Percentiles rank a stretch among this genome's conserved stretches.
phyloP scores from a whole-genome alignment of 2,797 vertebrate species.

The Ibycter americanus region DNA sequence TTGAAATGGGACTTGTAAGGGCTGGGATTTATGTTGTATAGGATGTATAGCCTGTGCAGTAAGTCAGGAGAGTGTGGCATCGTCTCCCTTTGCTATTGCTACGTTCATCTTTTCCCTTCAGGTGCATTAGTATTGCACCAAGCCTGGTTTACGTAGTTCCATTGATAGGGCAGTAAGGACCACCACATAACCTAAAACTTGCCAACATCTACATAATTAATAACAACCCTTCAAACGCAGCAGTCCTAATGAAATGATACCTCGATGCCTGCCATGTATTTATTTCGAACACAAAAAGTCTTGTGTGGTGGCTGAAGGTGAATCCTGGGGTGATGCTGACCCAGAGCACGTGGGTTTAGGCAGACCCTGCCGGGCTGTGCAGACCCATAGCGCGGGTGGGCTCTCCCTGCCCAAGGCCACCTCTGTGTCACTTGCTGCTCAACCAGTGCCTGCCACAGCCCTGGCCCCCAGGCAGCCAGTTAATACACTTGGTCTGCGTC shows the following conservation, averaged over 20 bases:
- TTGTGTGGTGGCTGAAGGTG: not conserved
- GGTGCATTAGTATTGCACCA: not conserved
- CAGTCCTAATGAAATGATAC: not conserved
- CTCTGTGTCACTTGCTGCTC: not conserved
- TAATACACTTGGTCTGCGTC: not conserved
- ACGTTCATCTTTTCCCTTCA: not conserved
- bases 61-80: not conserved
- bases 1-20: not conserved
- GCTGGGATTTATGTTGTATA: accelerated
- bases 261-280: not conserved
- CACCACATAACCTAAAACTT: not conserved
- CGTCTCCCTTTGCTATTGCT: not conserved
- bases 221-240: not conserved
- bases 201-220: not conserved
- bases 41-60: not conserved
- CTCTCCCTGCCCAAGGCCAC: not conserved
- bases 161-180: not conserved
- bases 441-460: not conserved
- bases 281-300: not conserved
- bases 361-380: not conserved
- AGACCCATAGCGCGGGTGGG: not conserved
- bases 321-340: not conserved
- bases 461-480: not conserved
- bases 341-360: not conserved
- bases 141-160: not conserved